Percentiles rank a stretch among this genome's conserved stretches.
Evolutionary conservation across 1,140 invertebrate genomes (phyloP).

Genomic region (Chlorops oryzae): DNA sequence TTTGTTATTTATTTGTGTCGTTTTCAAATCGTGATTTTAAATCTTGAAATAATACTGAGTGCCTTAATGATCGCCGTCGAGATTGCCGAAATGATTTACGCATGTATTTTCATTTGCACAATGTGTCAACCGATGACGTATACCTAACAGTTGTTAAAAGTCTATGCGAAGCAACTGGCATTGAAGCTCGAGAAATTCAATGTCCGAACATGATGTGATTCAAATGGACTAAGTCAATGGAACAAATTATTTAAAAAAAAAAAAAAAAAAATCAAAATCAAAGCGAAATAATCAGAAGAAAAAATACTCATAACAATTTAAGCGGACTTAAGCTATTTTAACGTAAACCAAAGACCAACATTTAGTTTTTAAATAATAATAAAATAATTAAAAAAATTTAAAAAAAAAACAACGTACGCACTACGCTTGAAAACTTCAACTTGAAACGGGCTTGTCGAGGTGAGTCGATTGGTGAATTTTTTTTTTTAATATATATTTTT

Average conservation of each 20-base stretch:
- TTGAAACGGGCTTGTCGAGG: no score
- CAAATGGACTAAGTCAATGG: background rate
- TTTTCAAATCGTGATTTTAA: conserved; percentile 76
- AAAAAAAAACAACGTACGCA: no score
- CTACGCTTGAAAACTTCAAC: no score
- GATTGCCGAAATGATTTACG: conserved; percentile 68
- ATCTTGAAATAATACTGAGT: conserved; percentile 80
- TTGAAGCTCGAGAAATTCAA: background rate
- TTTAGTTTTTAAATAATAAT: no score
- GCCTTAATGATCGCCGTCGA: conserved; percentile 77
- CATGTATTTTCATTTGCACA: conserved; percentile 66
- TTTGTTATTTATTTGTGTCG: conserved; percentile 77
- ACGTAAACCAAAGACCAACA: no score
- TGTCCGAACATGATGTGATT: background rate
- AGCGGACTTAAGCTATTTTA: background rate
- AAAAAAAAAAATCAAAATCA: no score
- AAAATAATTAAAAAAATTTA: no score
- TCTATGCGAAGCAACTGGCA: conserved; percentile 1
- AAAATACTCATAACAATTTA: background rate
- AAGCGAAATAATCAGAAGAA: no score
- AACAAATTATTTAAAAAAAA: background rate
- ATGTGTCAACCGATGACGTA: conserved; percentile 62
- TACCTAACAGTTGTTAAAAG: conserved; percentile 43
- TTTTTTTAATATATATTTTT: no score
- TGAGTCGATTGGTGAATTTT: no score